A percentile compares a stretch with the other conserved stretches of the same genome.
phyloP scores from a whole-genome alignment of 2,888 invertebrate species.

The Mycalesis mineus region DNA sequence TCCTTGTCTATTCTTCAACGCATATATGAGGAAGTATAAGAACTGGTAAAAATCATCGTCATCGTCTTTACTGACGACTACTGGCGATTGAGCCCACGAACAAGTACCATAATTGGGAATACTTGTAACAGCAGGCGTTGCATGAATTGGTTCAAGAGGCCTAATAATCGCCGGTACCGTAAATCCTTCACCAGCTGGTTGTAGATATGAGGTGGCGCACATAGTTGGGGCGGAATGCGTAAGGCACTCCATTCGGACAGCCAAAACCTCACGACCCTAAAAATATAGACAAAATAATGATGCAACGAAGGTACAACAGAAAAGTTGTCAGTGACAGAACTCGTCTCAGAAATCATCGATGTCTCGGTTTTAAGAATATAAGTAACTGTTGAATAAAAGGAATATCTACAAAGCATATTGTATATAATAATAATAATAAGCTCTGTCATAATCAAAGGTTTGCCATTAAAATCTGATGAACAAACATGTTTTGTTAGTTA shows the following conservation, averaged over 20 bases:
- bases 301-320: no score
- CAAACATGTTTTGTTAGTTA: no score
- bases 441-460: no score
- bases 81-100: conserved; percentile 30
- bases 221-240: conserved; percentile 19
- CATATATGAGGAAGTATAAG: conserved; percentile 49
- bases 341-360: no score
- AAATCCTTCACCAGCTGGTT: conserved; percentile 40
- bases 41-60: conserved; percentile 39
- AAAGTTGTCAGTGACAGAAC: no score
- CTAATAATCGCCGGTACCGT: conserved; percentile 51
- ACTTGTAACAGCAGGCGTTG: conserved; percentile 26
- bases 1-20: conserved; percentile 39
- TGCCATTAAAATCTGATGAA: no score
- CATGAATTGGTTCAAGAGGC: conserved; percentile 31
- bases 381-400: no score
- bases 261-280: conserved; percentile 28
- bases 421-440: no score
- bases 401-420: no score
- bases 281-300: conserved; percentile 8
- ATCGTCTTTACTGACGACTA: conserved; percentile 39
- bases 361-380: no score
- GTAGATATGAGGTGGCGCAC: conserved; percentile 30
- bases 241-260: conserved; percentile 32
- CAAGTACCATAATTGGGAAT: conserved; percentile 9